Percentiles rank a stretch among this genome's conserved stretches.
Evolutionary conservation across 2,113 vertebrate genomes (phyloP).

Genomic region (Hypanus sabinus): DNA sequence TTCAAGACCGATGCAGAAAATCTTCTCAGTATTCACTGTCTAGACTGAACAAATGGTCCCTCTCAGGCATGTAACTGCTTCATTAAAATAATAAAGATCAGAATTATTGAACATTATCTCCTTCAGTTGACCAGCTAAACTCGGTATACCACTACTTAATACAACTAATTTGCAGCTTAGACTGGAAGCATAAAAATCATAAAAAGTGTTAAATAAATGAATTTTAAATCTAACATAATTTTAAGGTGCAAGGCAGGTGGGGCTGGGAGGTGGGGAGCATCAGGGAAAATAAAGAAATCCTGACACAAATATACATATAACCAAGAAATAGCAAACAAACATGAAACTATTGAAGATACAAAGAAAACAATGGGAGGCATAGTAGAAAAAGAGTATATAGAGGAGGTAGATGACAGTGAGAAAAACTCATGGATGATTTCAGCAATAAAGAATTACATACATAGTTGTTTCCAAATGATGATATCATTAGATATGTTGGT

Average conservation of each 20-base stretch:
- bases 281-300: neutral
- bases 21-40: neutral
- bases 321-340: neutral
- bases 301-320: neutral
- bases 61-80: neutral
- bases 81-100: constrained; percentile 6
- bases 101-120: neutral
- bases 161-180: neutral
- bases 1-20: neutral
- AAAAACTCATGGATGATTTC: neutral
- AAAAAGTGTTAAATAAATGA: neutral
- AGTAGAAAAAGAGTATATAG: neutral
- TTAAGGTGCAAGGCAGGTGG: neutral
- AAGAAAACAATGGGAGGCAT: neutral
- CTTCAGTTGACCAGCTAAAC: neutral
- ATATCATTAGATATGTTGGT: neutral
- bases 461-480: neutral
- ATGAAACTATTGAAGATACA: neutral
- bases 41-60: neutral
- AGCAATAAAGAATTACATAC: neutral
- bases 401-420: neutral
- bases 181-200: neutral
- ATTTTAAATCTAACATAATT: neutral
- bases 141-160: neutral
- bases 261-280: no score